phyloP scores from a whole-genome alignment of 2,113 vertebrate genomes.

The Chinchilla lanigera region DNA sequence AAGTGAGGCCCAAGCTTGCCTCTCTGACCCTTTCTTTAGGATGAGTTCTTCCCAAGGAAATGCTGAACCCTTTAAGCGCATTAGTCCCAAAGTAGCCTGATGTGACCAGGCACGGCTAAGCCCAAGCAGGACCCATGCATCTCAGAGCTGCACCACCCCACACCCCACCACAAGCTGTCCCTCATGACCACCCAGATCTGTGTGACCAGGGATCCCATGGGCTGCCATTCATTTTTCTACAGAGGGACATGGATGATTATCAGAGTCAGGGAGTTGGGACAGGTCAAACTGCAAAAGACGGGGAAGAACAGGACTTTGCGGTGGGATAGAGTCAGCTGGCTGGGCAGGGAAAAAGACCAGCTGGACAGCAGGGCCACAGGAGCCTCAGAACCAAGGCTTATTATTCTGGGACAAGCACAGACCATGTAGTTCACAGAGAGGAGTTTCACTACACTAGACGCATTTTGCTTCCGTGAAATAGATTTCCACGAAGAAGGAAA shows the following conservation, averaged over 20 bases:
- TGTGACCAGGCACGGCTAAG: background rate
- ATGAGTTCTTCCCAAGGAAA: background rate
- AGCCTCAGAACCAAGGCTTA: rapidly evolving
- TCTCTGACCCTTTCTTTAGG: background rate
- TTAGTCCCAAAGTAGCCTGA: rapidly evolving
- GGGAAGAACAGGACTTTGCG: rapidly evolving
- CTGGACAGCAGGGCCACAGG: rapidly evolving
- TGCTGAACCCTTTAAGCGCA: background rate
- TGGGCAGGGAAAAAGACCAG: rapidly evolving
- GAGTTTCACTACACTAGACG: rapidly evolving
- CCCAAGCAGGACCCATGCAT: background rate
- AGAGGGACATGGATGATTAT: rapidly evolving
- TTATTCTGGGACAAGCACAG: background rate
- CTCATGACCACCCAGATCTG: rapidly evolving
- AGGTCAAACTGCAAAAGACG: rapidly evolving
- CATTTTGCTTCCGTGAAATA: rapidly evolving
- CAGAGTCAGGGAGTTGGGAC: rapidly evolving
- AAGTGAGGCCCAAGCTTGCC: background rate
- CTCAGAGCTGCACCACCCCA: too few relatives aligned
- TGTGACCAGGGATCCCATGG: rapidly evolving
- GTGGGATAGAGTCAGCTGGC: background rate
- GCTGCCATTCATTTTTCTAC: background rate
- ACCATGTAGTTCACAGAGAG: rapidly evolving
- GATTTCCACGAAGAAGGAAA: background rate
- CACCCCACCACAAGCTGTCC: too few relatives aligned